A percentile compares a stretch with the other conserved stretches of the same genome.
phyloP scores from a whole-genome alignment of 2,113 vertebrate species.

The Solenodon paradoxus region DNA sequence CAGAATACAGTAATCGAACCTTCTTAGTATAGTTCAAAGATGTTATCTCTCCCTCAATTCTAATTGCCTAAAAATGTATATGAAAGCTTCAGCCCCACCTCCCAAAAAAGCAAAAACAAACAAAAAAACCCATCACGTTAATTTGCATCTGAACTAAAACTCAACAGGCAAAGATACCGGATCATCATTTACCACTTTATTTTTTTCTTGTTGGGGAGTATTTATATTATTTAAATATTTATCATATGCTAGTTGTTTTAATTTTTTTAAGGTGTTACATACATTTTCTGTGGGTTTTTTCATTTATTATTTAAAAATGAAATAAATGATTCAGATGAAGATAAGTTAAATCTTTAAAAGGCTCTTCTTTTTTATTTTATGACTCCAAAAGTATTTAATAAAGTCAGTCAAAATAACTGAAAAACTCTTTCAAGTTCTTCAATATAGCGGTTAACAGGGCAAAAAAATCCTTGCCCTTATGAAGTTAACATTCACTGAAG shows the following conservation, averaged over 20 bases:
- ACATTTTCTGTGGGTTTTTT: background rate
- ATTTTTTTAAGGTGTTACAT: background rate
- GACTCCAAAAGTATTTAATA: background rate
- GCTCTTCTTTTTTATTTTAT: background rate
- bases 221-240: background rate
- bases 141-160: background rate
- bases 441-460: background rate
- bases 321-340: background rate
- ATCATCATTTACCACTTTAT: background rate
- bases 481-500: background rate
- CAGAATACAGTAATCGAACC: conserved; percentile 30
- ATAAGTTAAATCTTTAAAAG: background rate
- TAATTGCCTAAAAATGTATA: background rate
- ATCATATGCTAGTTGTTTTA: background rate
- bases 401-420: background rate
- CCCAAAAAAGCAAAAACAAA: background rate
- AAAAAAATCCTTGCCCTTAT: background rate
- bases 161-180: background rate
- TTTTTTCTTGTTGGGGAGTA: background rate
- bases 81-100: background rate
- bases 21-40: background rate
- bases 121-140: too few species aligned
- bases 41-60: background rate
- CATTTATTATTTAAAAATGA: background rate
- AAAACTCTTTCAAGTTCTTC: background rate